Evolutionary conservation across 2,797 vertebrate species (phyloP).

Genomic region (Sitta carolinensis): DNA sequence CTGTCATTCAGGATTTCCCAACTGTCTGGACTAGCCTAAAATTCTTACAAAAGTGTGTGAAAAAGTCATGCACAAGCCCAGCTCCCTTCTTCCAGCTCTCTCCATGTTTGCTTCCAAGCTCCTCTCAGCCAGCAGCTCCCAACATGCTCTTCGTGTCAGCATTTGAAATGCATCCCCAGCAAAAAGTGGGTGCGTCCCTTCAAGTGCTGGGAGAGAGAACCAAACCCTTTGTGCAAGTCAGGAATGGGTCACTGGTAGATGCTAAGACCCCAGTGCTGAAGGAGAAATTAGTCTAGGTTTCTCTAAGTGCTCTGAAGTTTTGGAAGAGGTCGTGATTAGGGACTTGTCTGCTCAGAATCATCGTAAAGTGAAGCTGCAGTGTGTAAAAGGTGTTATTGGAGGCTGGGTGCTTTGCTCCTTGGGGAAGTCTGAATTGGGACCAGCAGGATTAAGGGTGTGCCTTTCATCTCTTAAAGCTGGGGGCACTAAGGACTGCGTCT

Average conservation of each 20-base stretch:
- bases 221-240: neutral
- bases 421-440: neutral
- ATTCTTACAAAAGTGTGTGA: neutral
- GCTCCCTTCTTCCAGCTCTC: neutral
- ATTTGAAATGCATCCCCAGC: neutral
- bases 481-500: accelerated
- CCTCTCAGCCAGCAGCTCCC: neutral
- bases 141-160: neutral
- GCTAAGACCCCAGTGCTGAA: neutral
- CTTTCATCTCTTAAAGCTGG: neutral
- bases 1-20: neutral
- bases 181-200: neutral
- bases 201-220: accelerated
- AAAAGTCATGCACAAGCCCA: neutral
- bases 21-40: neutral
- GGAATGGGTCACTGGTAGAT: neutral
- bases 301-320: neutral
- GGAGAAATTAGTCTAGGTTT: neutral
- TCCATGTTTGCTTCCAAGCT: neutral
- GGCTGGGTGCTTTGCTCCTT: neutral
- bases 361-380: neutral
- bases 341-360: neutral
- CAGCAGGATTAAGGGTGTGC: neutral
- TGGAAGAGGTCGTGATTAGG: neutral
- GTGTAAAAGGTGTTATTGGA: neutral